Evolutionary conservation across 2,797 vertebrate species (phyloP).

Genomic region (Heteromormyrus szaboi): DNA sequence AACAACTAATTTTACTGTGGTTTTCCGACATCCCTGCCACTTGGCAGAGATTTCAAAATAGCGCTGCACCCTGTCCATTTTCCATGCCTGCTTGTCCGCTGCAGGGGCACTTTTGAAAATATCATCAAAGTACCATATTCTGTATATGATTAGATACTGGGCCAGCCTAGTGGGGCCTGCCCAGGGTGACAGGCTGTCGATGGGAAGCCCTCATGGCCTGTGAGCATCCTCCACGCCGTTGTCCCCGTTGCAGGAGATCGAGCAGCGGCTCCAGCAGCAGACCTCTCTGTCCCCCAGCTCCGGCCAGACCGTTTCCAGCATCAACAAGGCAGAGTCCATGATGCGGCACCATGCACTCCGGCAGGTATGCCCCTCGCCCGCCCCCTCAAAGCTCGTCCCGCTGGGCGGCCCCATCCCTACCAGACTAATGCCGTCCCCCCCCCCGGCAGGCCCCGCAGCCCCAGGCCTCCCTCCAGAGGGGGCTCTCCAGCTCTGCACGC

Average conservation of each 20-base stretch:
- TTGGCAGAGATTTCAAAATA: not conserved
- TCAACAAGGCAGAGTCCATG: constrained; percentile 72
- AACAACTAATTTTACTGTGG: not conserved
- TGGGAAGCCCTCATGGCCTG: not conserved
- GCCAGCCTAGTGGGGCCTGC: not conserved
- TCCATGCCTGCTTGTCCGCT: not conserved
- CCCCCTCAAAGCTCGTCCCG: not conserved
- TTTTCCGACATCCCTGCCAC: not conserved
- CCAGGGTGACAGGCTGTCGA: not conserved
- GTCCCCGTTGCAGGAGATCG: constrained; percentile 62
- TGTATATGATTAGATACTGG: not conserved
- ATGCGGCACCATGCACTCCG: constrained; percentile 74
- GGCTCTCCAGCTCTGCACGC: constrained; percentile 70
- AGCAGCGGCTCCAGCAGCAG: constrained; percentile 76
- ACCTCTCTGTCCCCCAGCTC: constrained; percentile 68
- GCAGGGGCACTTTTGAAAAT: too few relatives aligned
- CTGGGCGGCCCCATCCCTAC: not conserved
- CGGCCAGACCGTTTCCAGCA: constrained; percentile 61
- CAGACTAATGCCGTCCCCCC: not conserved
- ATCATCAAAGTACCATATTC: too few relatives aligned
- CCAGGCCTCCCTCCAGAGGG: constrained; percentile 68
- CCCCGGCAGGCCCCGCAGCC: constrained; percentile 66
- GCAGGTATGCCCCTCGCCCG: constrained; percentile 53
- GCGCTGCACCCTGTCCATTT: not conserved
- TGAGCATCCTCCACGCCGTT: not conserved